Evolutionary conservation across 2,888 invertebrate genomes (phyloP).

Genomic region (Tachystola acroxantha): DNA sequence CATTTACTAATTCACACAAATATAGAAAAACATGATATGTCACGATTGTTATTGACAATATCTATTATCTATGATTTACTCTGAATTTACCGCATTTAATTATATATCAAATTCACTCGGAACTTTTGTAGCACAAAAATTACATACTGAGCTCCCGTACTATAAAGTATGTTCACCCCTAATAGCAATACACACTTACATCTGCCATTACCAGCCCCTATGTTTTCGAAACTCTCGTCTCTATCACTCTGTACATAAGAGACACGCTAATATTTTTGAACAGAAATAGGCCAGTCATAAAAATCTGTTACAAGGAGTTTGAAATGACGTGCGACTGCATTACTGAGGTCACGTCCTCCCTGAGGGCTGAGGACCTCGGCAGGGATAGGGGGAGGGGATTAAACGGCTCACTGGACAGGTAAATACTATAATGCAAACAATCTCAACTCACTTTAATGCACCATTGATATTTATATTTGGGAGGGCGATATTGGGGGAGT

Average conservation of each 20-base stretch:
- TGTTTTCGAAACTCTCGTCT: not conserved
- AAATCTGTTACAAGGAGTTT: constrained; percentile 65
- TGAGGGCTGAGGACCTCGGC: constrained; percentile 15
- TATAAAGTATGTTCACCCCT: constrained; percentile 41
- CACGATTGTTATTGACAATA: too few species aligned
- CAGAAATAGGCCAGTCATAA: constrained; percentile 18
- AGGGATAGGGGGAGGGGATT: constrained; percentile 38
- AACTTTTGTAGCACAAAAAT: too few species aligned
- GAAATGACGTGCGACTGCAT: constrained; percentile 60
- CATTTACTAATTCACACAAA: too few species aligned
- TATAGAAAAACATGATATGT: too few species aligned
- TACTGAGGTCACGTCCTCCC: constrained; percentile 48
- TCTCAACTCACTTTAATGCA: constrained; percentile 69
- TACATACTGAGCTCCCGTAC: too few species aligned
- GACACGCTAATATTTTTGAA: not conserved
- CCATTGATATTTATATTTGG: constrained; percentile 63
- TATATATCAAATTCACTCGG: too few species aligned
- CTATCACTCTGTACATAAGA: not conserved
- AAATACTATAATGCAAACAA: constrained; percentile 72
- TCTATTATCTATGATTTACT: too few species aligned
- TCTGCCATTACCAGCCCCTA: constrained; percentile 14
- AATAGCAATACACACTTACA: constrained; percentile 25
- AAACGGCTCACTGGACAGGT: constrained; percentile 72
- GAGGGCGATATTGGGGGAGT: constrained; percentile 21
- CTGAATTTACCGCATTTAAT: too few species aligned